Base-by-base conservation (phyloP, 2,888 invertebrate species). In the Crocallis elinguaria region DNA sequence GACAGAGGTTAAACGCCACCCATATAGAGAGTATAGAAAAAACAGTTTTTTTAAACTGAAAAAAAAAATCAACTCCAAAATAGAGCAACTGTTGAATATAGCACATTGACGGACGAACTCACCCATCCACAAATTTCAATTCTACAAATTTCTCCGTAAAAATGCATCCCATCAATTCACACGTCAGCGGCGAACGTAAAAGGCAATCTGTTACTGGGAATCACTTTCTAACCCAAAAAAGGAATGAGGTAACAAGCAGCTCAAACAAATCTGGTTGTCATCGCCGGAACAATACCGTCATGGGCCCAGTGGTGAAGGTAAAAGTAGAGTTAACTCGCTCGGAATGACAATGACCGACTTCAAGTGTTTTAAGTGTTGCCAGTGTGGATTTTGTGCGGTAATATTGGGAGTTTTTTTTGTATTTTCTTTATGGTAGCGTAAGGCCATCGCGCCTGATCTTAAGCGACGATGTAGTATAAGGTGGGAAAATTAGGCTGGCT, bases 341-440 rank as follows among this genome's bases (percentile, higher is more conserved):
- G 57, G 67, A 62, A 71, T 69, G 64, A 71, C 69, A 67, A 66
- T 70, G 71, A 66, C 46, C 51, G 38, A 38, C 16, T 45, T 36
- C 36, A 12, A 11, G 19, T 29, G 8, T 12, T 1, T 12, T 36
- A 36, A 3, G 12, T 13, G 11, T 14, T 29, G 7, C 21, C 16
- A 27, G 12, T 4, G 37, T 13, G 14, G 32, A 39, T 23, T 8
- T 37, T 30, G 8, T 3, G 29, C 17, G 37, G 13, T 27, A 13
- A 37, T n/a, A 17, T 36, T 30, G 23, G 19, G 8, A 16, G 35
- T 17, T 17, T 35, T 9, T 12, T 27, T n/a, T 3, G 19, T 4
- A 19, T 6, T 3, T n/a, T n/a, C n/a, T n/a, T n/a, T n/a, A n/a
- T n/a, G n/a, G n/a, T n/a, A n/a, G n/a, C n/a, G n/a, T n/a, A n/a